Conservation (phyloP, 2,113 vertebrate genomes). For the Erythrocercus mccallii region DNA sequence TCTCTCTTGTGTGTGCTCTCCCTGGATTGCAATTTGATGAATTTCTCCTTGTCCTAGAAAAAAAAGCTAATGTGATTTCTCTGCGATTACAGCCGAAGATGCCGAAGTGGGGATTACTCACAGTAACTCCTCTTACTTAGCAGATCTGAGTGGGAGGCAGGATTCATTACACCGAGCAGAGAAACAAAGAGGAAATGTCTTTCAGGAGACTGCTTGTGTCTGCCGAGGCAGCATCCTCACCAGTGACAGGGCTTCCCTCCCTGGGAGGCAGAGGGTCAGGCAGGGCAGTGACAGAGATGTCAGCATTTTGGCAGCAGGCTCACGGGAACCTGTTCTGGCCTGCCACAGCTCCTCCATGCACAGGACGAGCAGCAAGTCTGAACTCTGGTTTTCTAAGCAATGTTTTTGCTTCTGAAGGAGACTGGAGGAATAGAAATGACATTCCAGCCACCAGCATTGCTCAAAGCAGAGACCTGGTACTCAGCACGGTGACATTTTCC, state of each 20-base stretch:
- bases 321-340: neutral
- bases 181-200: conserved; percentile 48
- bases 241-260: neutral
- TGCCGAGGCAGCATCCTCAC: neutral
- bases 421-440: neutral
- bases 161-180: conserved; percentile 55
- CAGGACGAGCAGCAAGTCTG: neutral
- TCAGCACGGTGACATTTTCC: neutral
- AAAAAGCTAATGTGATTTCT: conserved; percentile 29
- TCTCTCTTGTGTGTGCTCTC: neutral
- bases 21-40: conserved; percentile 56
- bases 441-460: neutral
- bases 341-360: neutral
- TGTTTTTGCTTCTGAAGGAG: neutral
- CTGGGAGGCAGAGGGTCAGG: neutral
- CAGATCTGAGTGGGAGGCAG: conserved; percentile 61
- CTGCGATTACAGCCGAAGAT: conserved; percentile 16
- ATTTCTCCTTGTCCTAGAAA: conserved; percentile 36
- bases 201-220: conserved; percentile 5
- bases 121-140: conserved; percentile 39
- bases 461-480: neutral
- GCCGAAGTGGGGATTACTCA: conserved; percentile 33
- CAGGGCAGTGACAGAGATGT: neutral
- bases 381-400: neutral
- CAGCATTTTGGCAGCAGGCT: neutral